These are phyloP conservation scores for Eupeodes corollae DNA, from an alignment of 1,140 invertebrate genomes.

Conservation along the genomic window DNA sequence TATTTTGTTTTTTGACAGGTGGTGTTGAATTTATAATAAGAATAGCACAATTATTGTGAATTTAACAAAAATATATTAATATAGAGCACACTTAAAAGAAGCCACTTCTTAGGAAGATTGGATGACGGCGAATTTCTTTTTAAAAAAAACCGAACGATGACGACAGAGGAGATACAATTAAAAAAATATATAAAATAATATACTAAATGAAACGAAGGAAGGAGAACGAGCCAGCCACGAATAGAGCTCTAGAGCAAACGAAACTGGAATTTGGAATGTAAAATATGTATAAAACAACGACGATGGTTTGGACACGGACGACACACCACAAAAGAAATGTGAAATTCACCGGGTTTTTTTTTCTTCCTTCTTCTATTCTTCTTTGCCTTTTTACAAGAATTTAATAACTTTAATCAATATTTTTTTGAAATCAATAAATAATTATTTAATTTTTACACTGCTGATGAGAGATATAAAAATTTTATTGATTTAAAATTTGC, in stretches of 20 bases:
- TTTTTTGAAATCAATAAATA: no score
- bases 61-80: slow-evolving; percentile 4
- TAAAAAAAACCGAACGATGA: background rate
- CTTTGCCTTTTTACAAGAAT: background rate
- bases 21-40: slow-evolving; percentile 17
- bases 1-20: slow-evolving; percentile 27
- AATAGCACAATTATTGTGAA: slow-evolving; percentile 39
- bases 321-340: slow-evolving; percentile 6
- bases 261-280: slow-evolving; percentile 20
- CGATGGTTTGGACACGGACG: background rate
- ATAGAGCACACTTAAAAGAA: no score
- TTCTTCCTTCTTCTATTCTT: slow-evolving; percentile 16
- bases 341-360: slow-evolving; percentile 30
- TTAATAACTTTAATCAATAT: no score
- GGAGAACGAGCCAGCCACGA: no score
- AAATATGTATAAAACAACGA: slow-evolving; percentile 17
- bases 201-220: no score
- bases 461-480: no score
- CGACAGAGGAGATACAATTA: background rate
- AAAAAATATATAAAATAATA: no score
- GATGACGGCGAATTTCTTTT: background rate
- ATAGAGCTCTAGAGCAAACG: slow-evolving; percentile 10
- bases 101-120: background rate
- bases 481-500: no score
- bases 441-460: no score